Evolutionary conservation across 2,797 vertebrate species (phyloP).

Genomic region (Pangasius djambal): DNA sequence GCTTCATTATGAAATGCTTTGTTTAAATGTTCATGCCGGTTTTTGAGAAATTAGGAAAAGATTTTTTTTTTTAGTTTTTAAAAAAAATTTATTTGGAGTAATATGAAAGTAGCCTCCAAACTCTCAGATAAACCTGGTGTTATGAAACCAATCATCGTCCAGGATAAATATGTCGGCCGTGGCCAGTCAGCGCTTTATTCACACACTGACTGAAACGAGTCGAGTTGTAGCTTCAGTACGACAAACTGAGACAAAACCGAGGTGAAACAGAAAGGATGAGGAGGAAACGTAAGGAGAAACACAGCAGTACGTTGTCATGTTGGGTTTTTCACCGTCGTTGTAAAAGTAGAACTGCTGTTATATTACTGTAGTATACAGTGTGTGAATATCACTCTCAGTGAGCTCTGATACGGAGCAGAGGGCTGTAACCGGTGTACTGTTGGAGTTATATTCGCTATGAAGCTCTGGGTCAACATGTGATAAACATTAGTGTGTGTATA

Average conservation of each 20-base stretch:
- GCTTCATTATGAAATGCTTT: not conserved
- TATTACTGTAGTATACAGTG: not conserved
- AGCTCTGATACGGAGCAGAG: not conserved
- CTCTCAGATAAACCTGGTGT: not conserved
- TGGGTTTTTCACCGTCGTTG: not conserved
- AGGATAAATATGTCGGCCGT: not conserved
- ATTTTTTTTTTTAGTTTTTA: not conserved
- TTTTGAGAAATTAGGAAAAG: not conserved
- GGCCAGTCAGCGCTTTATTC: not conserved
- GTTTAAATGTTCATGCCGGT: not conserved
- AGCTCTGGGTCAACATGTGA: constrained; percentile 26
- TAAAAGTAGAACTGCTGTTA: not conserved
- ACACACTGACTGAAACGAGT: not conserved
- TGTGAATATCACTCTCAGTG: not conserved
- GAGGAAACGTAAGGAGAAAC: not conserved
- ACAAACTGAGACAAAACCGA: not conserved
- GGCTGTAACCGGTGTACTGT: not conserved
- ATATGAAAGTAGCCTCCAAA: not conserved
- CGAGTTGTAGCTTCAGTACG: not conserved
- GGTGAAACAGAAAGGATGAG: not conserved
- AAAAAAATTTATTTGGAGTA: not conserved
- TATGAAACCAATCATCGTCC: not conserved
- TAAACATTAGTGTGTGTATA: constrained; percentile 38
- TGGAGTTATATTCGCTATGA: not conserved
- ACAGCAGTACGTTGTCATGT: not conserved